phyloP scores from a whole-genome alignment of 2,888 invertebrate genomes.

The Aplocera efformata region DNA sequence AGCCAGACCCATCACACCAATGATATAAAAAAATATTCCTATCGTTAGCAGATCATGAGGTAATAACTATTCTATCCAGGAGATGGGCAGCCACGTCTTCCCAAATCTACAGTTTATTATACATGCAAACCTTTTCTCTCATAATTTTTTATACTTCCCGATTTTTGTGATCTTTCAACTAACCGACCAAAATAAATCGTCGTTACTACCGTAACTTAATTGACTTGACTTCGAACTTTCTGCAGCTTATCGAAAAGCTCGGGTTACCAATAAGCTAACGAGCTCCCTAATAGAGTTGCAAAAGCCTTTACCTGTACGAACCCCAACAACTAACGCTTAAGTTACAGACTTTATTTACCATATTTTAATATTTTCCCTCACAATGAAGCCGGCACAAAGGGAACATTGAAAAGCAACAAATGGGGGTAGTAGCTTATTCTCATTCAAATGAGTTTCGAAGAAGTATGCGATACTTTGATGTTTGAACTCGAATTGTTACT shows the following conservation, averaged over 20 bases:
- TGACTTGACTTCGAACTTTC: constrained; percentile 11
- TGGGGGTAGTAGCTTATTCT: constrained; percentile 62
- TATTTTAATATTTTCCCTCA: constrained; percentile 67
- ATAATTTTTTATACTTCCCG: too few relatives aligned
- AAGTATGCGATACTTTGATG: constrained; percentile 66
- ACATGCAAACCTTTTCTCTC: too few relatives aligned
- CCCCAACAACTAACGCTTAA: constrained; percentile 46
- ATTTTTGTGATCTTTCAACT: too few relatives aligned
- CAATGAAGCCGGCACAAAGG: constrained; percentile 57
- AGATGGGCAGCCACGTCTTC: too few relatives aligned
- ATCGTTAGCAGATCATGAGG: too few relatives aligned
- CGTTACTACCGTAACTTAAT: too few relatives aligned
- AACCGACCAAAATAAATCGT: too few relatives aligned
- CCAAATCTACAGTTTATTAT: too few relatives aligned
- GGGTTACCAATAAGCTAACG: constrained; percentile 26
- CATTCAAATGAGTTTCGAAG: constrained; percentile 68
- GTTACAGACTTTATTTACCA: constrained; percentile 60
- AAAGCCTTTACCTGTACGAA: constrained; percentile 26
- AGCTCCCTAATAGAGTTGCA: constrained; percentile 27
- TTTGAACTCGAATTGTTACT: constrained; percentile 39
- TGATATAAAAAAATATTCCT: too few relatives aligned
- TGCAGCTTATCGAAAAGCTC: constrained; percentile 8
- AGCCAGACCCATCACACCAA: too few relatives aligned
- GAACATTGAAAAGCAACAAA: constrained; percentile 69
- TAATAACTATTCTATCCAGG: too few relatives aligned